phyloP scores from a whole-genome alignment of 2,113 vertebrate species.

The Chaetodon auriga region DNA sequence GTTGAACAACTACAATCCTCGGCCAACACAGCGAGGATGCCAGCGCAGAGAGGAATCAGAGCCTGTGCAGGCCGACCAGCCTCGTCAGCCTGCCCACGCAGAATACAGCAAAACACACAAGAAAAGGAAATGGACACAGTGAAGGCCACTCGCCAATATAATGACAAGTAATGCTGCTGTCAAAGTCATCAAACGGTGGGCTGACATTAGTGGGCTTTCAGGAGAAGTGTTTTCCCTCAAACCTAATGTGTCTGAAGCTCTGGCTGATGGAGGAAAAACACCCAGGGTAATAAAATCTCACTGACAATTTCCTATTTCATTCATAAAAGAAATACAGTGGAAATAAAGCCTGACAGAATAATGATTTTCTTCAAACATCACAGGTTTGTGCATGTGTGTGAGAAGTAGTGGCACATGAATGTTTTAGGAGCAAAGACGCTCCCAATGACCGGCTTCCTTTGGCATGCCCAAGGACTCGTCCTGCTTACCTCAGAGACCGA shows the following conservation, averaged over 20 bases:
- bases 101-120: conserved; percentile 9
- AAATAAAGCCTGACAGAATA: conserved; percentile 33
- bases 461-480: conserved; percentile 52
- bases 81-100: conserved; percentile 51
- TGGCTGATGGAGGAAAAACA: conserved; percentile 16
- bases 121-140: conserved; percentile 29
- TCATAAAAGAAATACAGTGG: conserved; percentile 36
- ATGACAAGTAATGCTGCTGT: conserved; percentile 37
- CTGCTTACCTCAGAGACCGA: conserved; percentile 28
- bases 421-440: conserved; percentile 63
- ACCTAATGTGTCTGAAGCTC: conserved; percentile 47
- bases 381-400: not conserved
- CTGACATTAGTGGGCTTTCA: conserved; percentile 54
- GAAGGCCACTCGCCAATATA: conserved; percentile 52
- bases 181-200: conserved; percentile 38
- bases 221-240: conserved; percentile 43
- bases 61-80: not conserved
- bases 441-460: conserved; percentile 63
- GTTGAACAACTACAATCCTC: conserved; percentile 8
- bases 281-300: conserved; percentile 27
- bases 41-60: conserved; percentile 13
- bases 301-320: conserved; percentile 42
- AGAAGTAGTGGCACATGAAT: conserved; percentile 66
- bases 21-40: conserved; percentile 11
- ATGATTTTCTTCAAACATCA: conserved; percentile 23